phyloP scores from a whole-genome alignment of 2,888 invertebrate genomes.

The Apocheima hispidaria region DNA sequence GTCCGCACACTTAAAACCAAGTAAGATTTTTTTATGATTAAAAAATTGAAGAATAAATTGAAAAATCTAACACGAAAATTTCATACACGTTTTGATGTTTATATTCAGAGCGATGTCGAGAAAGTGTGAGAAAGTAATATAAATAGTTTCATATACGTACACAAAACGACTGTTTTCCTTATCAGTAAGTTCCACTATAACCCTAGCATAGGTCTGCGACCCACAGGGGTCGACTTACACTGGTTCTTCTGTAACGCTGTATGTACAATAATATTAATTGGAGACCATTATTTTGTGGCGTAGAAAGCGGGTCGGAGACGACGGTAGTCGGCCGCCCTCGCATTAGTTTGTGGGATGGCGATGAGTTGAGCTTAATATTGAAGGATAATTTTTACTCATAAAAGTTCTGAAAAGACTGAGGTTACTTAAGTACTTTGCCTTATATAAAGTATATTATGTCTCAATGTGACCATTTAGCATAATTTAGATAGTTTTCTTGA shows the following conservation, averaged over 20 bases:
- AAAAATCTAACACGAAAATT: too few relatives aligned
- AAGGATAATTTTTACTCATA: background rate
- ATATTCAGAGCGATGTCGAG: too few relatives aligned
- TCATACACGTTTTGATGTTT: too few relatives aligned
- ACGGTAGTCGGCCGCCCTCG: conserved; percentile 67
- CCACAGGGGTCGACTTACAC: conserved; percentile 19
- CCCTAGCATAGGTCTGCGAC: conserved; percentile 19
- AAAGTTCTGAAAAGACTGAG: background rate
- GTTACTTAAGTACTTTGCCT: background rate
- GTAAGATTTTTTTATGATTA: too few relatives aligned
- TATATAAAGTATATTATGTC: too few relatives aligned
- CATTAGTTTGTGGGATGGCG: conserved; percentile 58
- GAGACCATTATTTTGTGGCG: conserved; percentile 70
- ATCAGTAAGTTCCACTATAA: conserved; percentile 12
- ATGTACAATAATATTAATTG: conserved; percentile 69
- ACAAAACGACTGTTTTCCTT: background rate
- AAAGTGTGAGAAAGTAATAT: background rate
- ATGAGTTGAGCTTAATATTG: conserved; percentile 42
- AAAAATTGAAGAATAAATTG: too few relatives aligned
- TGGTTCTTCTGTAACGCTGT: conserved; percentile 35
- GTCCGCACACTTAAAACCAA: too few relatives aligned
- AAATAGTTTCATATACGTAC: background rate
- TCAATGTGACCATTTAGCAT: too few relatives aligned
- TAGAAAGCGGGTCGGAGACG: conserved; percentile 71
- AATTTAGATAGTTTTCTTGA: too few relatives aligned